phyloP scores from a whole-genome alignment of 2,113 vertebrate genomes.

The Eulemur macaco region DNA sequence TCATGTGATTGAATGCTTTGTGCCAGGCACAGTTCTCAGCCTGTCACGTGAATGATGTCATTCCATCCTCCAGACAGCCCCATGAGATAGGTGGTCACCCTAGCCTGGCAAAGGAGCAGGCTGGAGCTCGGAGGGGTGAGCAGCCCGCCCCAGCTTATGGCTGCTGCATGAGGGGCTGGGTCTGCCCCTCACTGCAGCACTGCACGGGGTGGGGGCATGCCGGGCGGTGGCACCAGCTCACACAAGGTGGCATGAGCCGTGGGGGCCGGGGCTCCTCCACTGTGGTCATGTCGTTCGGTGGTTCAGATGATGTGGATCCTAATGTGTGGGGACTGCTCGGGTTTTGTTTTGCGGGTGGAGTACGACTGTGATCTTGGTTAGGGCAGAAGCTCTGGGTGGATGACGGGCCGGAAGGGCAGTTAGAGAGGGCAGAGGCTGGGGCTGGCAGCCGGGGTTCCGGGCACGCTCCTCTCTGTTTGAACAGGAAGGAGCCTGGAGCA shows the following conservation, averaged over 20 bases:
- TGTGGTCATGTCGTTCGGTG: accelerated
- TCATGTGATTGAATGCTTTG: neutral
- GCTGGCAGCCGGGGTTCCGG: neutral
- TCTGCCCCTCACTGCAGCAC: accelerated
- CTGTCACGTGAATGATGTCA: neutral
- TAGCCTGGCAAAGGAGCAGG: neutral
- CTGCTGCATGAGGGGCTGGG: neutral
- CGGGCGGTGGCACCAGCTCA: neutral
- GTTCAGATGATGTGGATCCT: neutral
- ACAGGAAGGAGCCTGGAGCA: neutral
- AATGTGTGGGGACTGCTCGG: neutral
- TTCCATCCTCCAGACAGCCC: neutral
- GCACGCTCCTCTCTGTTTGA: neutral
- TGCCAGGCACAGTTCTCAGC: neutral
- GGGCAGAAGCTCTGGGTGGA: neutral
- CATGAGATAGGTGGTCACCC: neutral
- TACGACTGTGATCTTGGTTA: neutral
- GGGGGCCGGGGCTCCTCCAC: neutral
- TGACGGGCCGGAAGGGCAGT: neutral
- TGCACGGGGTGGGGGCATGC: too few relatives aligned
- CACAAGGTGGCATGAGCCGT: accelerated
- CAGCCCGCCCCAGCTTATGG: neutral
- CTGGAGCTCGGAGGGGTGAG: neutral
- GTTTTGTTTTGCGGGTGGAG: neutral
- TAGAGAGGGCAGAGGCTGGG: neutral